A percentile compares a stretch with the other conserved stretches of the same genome.
phyloP scores from a whole-genome alignment of 2,888 invertebrate species.

The Aphodius sticticus region DNA sequence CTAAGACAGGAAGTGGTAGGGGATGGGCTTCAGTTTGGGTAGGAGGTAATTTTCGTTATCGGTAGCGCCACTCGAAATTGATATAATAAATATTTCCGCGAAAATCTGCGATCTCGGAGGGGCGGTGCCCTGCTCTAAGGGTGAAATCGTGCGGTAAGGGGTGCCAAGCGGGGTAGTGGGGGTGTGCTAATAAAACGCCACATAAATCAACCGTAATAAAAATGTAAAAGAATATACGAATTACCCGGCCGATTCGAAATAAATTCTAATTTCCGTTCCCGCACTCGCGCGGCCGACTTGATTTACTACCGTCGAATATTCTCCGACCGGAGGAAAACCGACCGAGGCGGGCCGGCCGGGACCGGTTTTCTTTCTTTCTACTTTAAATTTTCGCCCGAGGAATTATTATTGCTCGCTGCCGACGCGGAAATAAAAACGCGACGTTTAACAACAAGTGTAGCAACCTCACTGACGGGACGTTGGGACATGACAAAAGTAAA shows the following conservation, averaged over 20 bases:
- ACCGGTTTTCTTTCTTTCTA: conserved; percentile 11
- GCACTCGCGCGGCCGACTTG: conserved; percentile 40
- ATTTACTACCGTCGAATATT: conserved; percentile 52
- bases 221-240: conserved; percentile 45
- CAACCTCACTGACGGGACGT: too few relatives aligned
- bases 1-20: neutral
- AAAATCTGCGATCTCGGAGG: conserved; percentile 45
- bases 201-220: conserved; percentile 51
- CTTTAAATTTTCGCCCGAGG: conserved; percentile 13
- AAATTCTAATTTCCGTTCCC: conserved; percentile 53
- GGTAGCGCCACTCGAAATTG: conserved; percentile 29
- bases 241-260: conserved; percentile 46
- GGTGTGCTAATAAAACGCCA: conserved; percentile 47
- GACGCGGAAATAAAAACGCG: conserved; percentile 22
- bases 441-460: neutral
- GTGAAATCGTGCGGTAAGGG: conserved; percentile 10
- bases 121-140: conserved; percentile 35
- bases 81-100: conserved; percentile 38
- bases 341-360: neutral
- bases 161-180: conserved; percentile 17
- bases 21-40: conserved; percentile 12
- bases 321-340: conserved; percentile 40
- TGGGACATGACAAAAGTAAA: too few relatives aligned
- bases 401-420: neutral
- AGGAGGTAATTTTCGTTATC: conserved; percentile 23